Evolutionary conservation across 2,888 invertebrate species (phyloP).

Genomic region (Gastracanthus pulcherrimus): DNA sequence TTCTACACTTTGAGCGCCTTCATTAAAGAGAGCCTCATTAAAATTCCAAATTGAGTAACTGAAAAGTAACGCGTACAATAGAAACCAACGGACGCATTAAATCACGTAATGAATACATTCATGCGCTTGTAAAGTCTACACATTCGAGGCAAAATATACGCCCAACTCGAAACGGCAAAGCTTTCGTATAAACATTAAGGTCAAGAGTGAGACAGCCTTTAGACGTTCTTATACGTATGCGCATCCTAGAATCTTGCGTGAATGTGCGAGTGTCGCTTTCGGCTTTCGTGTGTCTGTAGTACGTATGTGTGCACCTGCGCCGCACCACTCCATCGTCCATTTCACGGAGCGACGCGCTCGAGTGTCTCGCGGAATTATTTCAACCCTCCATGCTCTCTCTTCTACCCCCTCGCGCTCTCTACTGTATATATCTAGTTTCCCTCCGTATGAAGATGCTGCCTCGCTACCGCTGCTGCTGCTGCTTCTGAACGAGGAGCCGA

Average conservation of each 20-base stretch:
- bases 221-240: neutral
- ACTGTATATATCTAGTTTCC: neutral
- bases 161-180: neutral
- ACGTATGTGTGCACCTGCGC: constrained; percentile 52
- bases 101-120: neutral
- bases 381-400: constrained; percentile 52
- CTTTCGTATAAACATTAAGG: constrained; percentile 24
- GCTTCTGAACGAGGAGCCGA: neutral
- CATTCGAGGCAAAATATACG: neutral
- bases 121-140: neutral
- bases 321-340: constrained; percentile 54
- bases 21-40: neutral
- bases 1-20: no score
- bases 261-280: neutral
- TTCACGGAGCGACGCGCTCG: constrained; percentile 63
- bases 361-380: constrained; percentile 66
- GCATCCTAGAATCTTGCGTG: neutral
- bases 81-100: neutral
- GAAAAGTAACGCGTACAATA: neutral
- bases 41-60: neutral
- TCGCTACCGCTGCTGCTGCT: neutral
- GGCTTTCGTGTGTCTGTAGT: no score
- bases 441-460: neutral
- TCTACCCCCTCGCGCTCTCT: neutral
- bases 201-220: constrained; percentile 19